Base-by-base conservation (phyloP, 1,140 invertebrate genomes). In the Micrasema minimum region DNA sequence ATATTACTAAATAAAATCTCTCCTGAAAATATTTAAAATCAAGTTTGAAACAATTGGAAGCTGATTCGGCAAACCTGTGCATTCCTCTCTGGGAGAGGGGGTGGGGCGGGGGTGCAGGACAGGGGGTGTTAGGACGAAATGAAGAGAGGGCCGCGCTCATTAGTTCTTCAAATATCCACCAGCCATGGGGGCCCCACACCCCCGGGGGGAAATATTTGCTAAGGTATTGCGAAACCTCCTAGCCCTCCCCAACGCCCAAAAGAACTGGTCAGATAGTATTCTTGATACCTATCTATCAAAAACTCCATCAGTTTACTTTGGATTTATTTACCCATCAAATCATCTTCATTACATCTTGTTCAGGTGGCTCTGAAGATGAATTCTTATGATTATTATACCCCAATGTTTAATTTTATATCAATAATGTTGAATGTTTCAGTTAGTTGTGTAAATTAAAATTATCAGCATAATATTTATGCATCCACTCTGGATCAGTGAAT, bases 91-190 rank as follows among this genome's bases (percentile, higher is more conserved):
- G 48, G 31, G 57, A 14, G 38, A 1, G 20, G 31, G 41, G 45
- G 38, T 20, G 37, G 26, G 10, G 22, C 50, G 51, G 66, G 9
- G 22, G n/a, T 50, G 37, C 23, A 6, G 41, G 22, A 20, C 50
- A 53, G 66, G 64, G 64, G 23, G 16, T 53, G 64, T 66, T 26
- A 66, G 64, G 66, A 68, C 66, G 38, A 51, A 67, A 67, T 67
- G 70, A 66, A 61, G 70, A 66, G 69, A 31, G 69, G 57, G 69
- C 48, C 55, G 68, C 41, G 69, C 72, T 74, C 72, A 74, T 74
- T 74, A 74, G 72, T 74, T 74, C 68, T 71, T 74, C 72, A 74
- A 74, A 74, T 69, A 74, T 55, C 69, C 68, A 38, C 55, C 23
- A 35, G 51, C 41, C 16, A 31, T n/a, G 10, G 23, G 35, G 20